Conservation (phyloP, 2,797 vertebrate species). For the Sebastes hubbsi region DNA sequence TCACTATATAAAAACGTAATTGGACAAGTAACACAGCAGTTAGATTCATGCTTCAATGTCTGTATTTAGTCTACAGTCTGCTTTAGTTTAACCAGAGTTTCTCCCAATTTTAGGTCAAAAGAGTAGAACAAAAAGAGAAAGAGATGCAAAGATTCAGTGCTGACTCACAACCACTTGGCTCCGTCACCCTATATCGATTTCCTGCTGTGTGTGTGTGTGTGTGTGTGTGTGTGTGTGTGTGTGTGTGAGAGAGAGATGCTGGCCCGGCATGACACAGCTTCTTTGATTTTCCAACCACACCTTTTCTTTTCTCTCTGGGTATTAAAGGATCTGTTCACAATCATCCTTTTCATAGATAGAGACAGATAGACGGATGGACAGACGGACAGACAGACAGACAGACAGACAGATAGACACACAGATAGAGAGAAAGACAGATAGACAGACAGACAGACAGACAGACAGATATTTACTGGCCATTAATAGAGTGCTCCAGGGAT, state of each 20-base stretch:
- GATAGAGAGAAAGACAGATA: too few relatives aligned
- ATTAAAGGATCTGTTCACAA: not conserved
- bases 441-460: too few relatives aligned
- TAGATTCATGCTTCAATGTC: not conserved
- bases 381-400: too few relatives aligned
- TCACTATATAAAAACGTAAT: not conserved
- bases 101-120: not conserved
- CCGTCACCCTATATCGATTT: conserved; percentile 50
- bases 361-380: too few relatives aligned
- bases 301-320: not conserved
- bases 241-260: not conserved
- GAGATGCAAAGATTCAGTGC: conserved; percentile 19
- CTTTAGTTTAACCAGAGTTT: not conserved
- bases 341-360: not conserved
- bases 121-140: not conserved
- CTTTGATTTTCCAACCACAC: not conserved
- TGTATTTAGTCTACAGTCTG: not conserved
- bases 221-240: too few relatives aligned
- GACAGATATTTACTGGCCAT: too few relatives aligned
- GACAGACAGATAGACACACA: too few relatives aligned
- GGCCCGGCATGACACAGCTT: conserved; percentile 47
- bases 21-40: not conserved
- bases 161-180: conserved; percentile 48
- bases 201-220: conserved; percentile 10
- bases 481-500: too few relatives aligned